Evolutionary conservation across 2,797 vertebrate genomes (phyloP).

Genomic region (Onychomys torridus): DNA sequence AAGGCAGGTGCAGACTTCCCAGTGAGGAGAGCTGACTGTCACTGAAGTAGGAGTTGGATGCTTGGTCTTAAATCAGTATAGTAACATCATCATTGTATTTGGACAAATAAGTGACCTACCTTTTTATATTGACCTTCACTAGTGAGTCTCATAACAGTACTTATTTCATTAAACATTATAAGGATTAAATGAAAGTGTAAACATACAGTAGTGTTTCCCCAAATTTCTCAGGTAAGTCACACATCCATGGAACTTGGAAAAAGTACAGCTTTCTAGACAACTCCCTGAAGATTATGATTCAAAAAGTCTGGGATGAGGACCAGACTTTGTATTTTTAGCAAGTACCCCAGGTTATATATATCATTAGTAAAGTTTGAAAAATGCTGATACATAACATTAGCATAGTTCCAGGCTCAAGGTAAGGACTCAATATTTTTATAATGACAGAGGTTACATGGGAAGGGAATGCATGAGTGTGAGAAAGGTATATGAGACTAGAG

Average conservation of each 20-base stretch:
- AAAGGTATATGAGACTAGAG: background rate
- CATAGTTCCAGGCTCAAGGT: conserved; percentile 2
- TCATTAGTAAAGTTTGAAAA: conserved; percentile 45
- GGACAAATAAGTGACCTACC: background rate
- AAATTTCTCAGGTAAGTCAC: conserved; percentile 15
- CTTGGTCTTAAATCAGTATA: background rate
- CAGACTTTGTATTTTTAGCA: conserved; percentile 57
- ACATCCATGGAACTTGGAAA: background rate
- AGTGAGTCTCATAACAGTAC: background rate
- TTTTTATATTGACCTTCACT: conserved; percentile 31
- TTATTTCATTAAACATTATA: conserved; percentile 6
- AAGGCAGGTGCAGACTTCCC: background rate
- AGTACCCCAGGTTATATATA: background rate
- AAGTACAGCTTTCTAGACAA: background rate
- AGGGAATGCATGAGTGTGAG: background rate
- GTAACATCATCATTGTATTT: background rate
- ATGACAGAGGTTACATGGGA: background rate
- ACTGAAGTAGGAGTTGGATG: background rate
- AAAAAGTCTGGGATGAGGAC: background rate
- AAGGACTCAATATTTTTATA: conserved; percentile 10
- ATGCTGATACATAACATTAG: conserved; percentile 1
- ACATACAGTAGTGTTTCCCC: background rate
- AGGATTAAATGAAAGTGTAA: conserved; percentile 31
- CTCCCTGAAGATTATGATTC: conserved; percentile 44
- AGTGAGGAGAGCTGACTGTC: background rate